Conservation (phyloP, 2,113 vertebrate species). For the Oceanites oceanicus region DNA sequence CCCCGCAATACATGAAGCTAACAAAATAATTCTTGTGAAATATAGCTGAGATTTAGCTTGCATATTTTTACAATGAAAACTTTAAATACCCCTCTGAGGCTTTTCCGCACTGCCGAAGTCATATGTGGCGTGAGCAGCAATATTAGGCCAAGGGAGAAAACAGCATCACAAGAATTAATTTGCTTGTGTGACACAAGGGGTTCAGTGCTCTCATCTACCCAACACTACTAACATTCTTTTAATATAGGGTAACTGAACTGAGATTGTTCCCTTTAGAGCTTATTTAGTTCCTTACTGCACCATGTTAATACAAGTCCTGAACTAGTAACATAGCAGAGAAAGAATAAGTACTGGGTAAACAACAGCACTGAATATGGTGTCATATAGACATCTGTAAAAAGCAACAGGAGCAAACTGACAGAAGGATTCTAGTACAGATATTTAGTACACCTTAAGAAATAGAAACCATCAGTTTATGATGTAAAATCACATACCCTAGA, state of each 20-base stretch:
- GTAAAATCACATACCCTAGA: slow-evolving; percentile 78
- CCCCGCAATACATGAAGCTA: not conserved
- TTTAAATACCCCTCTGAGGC: not conserved
- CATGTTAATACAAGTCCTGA: not conserved
- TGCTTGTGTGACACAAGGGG: not conserved
- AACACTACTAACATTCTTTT: not conserved
- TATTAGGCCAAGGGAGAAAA: not conserved
- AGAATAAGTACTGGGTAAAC: not conserved
- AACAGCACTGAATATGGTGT: not conserved
- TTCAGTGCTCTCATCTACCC: not conserved
- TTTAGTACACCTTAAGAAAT: not conserved
- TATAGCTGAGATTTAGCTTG: not conserved
- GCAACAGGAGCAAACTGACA: not conserved
- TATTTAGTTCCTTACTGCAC: not conserved
- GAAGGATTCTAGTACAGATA: not conserved
- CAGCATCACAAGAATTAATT: not conserved
- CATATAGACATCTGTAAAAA: not conserved
- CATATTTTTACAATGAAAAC: not conserved
- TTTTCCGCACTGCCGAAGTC: not conserved
- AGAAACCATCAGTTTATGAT: not conserved
- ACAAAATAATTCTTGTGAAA: not conserved
- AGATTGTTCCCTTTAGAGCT: not conserved
- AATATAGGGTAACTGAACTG: not conserved
- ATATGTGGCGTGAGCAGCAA: not conserved
- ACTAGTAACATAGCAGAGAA: not conserved